phyloP scores from a whole-genome alignment of 1,140 invertebrate species.

The Drosophila paulistorum region DNA sequence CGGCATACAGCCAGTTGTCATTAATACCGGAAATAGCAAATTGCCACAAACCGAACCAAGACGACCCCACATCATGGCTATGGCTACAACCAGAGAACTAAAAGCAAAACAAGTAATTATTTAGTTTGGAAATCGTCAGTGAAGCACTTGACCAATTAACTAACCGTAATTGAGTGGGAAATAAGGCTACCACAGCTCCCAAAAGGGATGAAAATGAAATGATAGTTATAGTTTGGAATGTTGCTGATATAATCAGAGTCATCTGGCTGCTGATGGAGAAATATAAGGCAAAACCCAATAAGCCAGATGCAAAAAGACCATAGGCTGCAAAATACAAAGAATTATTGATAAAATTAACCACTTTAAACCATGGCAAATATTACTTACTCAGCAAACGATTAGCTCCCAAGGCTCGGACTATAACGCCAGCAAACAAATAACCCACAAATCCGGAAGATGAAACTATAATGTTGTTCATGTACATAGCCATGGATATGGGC shows the following conservation, averaged over 20 bases:
- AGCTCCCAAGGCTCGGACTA: constrained; percentile 84
- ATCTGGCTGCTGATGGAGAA: constrained; percentile 82
- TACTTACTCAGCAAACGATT: constrained; percentile 82
- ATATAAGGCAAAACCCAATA: constrained; percentile 82
- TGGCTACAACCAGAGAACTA: constrained; percentile 72
- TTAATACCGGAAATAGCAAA: constrained; percentile 71
- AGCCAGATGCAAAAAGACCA: constrained; percentile 77
- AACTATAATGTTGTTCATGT: constrained; percentile 85
- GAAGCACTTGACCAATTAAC: background rate
- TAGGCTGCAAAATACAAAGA: constrained; percentile 51
- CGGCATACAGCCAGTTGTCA: constrained; percentile 76
- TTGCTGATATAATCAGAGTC: constrained; percentile 67
- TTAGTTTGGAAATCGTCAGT: background rate
- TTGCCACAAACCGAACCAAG: constrained; percentile 76
- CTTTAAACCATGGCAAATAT: background rate
- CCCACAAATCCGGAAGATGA: constrained; percentile 84
- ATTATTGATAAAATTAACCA: background rate
- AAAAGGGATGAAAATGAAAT: constrained; percentile 73
- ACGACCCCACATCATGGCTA: constrained; percentile 78
- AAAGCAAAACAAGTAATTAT: background rate
- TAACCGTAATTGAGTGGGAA: constrained; percentile 78
- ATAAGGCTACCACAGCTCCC: constrained; percentile 68
- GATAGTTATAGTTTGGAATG: constrained; percentile 65
- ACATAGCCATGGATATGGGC: constrained; percentile 83
- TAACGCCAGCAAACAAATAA: constrained; percentile 83